Conservation (phyloP, 1,140 invertebrate species). For the Drosophila varians region DNA sequence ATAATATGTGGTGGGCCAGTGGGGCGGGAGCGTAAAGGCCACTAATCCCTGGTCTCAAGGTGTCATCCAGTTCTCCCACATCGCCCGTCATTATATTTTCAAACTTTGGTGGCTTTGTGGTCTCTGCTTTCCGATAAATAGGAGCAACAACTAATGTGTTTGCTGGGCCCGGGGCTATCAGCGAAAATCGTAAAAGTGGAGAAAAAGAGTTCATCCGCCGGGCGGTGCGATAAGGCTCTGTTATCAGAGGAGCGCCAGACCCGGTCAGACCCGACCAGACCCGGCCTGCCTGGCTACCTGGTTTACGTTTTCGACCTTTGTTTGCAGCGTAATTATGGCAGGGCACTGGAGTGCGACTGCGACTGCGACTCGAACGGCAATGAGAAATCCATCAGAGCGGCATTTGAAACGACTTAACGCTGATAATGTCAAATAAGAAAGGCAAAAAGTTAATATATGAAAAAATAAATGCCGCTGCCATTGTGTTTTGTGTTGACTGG, state of each 20-base stretch:
- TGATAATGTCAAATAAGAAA: constrained; percentile 65
- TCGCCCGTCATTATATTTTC: constrained; percentile 5
- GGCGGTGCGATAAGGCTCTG: constrained; percentile 46
- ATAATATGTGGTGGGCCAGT: background rate
- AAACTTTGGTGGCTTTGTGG: too few species aligned
- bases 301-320: constrained; percentile 29
- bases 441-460: constrained; percentile 6
- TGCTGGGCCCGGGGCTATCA: constrained; percentile 11
- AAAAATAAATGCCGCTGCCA: constrained; percentile 17
- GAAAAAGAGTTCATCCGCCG: background rate
- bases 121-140: constrained; percentile 20
- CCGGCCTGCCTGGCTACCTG: constrained; percentile 38
- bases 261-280: background rate
- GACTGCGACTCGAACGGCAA: constrained; percentile 17
- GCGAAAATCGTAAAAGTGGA: background rate
- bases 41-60: background rate
- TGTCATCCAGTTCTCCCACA: background rate
- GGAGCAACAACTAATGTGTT: constrained; percentile 50
- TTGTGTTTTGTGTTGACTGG: constrained; percentile 8
- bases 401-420: constrained; percentile 62
- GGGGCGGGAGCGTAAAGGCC: background rate
- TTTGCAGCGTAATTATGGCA: constrained; percentile 60
- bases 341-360: constrained; percentile 2
- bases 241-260: constrained; percentile 49
- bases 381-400: constrained; percentile 57